A percentile compares a stretch with the other conserved stretches of the same genome.
These are phyloP conservation scores for Argopecten irradians DNA, from an alignment of 1,140 invertebrate genomes.

Conservation along the genomic window DNA sequence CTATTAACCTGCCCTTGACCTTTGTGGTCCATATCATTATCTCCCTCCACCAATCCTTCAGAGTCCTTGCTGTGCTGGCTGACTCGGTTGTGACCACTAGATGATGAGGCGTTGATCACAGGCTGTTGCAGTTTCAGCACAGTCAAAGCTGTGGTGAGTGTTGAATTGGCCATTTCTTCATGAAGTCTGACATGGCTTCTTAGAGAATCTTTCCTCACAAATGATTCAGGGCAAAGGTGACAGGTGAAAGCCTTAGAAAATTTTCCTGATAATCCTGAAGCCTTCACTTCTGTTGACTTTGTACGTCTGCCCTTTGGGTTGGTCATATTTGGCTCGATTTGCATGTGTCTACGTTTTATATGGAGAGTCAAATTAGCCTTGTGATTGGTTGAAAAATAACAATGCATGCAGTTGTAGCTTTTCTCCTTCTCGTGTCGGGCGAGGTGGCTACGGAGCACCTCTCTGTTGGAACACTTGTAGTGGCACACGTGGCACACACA, in stretches of 20 bases:
- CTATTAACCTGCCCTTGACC: neutral
- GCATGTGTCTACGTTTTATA: conserved; percentile 59
- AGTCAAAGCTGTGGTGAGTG: conserved; percentile 35
- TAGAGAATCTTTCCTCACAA: conserved; percentile 74
- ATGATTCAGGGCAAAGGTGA: conserved; percentile 65
- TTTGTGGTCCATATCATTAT: neutral
- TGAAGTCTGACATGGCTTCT: conserved; percentile 73
- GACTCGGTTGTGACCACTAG: neutral
- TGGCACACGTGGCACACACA: conserved; percentile 55
- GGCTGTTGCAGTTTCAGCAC: conserved; percentile 36
- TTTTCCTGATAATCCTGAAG: conserved; percentile 56
- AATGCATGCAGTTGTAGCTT: conserved; percentile 73
- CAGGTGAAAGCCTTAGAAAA: conserved; percentile 58
- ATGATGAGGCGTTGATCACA: conserved; percentile 27
- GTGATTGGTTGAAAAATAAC: conserved; percentile 71
- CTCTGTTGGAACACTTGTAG: conserved; percentile 56
- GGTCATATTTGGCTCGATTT: conserved; percentile 51
- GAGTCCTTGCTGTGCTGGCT: neutral
- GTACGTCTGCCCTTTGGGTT: neutral
- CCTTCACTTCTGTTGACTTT: conserved; percentile 40
- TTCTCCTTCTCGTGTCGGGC: conserved; percentile 77
- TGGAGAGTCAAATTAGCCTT: conserved; percentile 63
- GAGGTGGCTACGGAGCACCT: conserved; percentile 72
- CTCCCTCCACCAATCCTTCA: neutral
- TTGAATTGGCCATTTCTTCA: conserved; percentile 33